A percentile compares a stretch with the other conserved stretches of the same genome.
Evolutionary conservation across 2,113 vertebrate genomes (phyloP).

Genomic region (Pardalotus punctatus): DNA sequence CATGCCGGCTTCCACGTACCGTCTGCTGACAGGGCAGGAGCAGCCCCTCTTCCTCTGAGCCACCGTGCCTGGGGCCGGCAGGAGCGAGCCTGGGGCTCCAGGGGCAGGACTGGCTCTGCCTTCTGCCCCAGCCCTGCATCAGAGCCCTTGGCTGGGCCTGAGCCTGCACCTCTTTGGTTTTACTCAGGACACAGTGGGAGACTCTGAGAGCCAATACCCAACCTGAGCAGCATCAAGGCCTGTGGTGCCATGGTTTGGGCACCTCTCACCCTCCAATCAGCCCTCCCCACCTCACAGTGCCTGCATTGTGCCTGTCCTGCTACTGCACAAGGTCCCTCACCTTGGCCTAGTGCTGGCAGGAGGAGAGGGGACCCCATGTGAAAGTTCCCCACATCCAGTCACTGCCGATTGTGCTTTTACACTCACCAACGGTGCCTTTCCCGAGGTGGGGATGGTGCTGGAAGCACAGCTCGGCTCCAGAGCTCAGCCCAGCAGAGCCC

Average conservation of each 20-base stretch:
- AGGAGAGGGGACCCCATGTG: rapidly evolving
- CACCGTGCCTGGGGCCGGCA: rapidly evolving
- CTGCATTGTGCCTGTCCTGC: not conserved
- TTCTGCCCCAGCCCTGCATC: not conserved
- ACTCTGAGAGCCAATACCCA: not conserved
- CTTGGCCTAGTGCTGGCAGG: not conserved
- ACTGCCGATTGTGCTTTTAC: not conserved
- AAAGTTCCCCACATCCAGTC: not conserved
- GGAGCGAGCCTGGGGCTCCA: rapidly evolving
- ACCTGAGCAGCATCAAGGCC: not conserved
- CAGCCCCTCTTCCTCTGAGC: slow-evolving; percentile 89
- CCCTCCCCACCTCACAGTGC: not conserved
- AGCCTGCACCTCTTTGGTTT: not conserved
- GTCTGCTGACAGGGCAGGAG: slow-evolving; percentile 92
- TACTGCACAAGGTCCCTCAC: rapidly evolving
- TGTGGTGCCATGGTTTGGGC: not conserved
- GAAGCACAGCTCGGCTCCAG: not conserved
- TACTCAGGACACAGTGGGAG: not conserved
- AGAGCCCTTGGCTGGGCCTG: not conserved
- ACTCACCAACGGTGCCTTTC: not conserved
- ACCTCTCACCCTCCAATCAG: not conserved
- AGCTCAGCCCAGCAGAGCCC: not conserved
- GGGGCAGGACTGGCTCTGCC: not conserved
- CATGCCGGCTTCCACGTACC: slow-evolving; percentile 93
- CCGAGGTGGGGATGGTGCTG: rapidly evolving